Base-by-base conservation (phyloP, 2,113 vertebrate species). In the Poecile atricapillus region DNA sequence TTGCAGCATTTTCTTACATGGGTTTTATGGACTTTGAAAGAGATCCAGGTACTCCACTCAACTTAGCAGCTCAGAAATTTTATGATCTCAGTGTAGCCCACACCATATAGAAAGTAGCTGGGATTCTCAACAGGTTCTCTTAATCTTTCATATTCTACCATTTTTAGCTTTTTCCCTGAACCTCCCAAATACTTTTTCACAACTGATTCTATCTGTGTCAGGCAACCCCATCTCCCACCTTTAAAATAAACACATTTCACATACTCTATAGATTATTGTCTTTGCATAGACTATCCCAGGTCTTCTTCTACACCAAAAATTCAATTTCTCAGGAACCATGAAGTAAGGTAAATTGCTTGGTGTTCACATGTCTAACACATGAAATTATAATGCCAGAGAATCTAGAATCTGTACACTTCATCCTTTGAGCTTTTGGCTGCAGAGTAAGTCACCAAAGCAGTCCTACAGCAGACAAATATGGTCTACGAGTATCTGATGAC, bases 341-440 rank as follows among this genome's bases (percentile, higher is more conserved):
- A 55, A 46, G 5, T 11, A 58, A 18, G 4, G n/a, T 62, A 58
- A 84, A 75, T 62, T 70, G 2, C 16, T 74, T 53, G 4, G 18
- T 4, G 1, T 74, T 76, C 21, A 50, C 9, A 10, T 1, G 2
- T 14, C 31, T 18, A 67, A 52, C 27, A n/a, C 3, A 15, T 5
- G 70, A 58, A 88, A 67, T 39, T n/a, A 47, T 39, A 39, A 70
- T 16, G 9, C 15, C 50, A 80, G 37, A 71, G 39, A 70, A 84
- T 62, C 39, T 62, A 74, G 60, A 84, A 75, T 31, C 33, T 43
- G 22, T 7, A 19, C 39, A 33, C 55, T 81, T 46, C 47, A 75
- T 37, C 27, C 43, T 39, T 74, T 50, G 39, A 70, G 43, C 25
- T 53, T 87, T 53, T 63, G 27, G n/a, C 44, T 60, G 39, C 23